Evolutionary conservation across 2,888 invertebrate genomes (phyloP), one percentile per base, ranked within the genome.

Genomic region (Folsomia manolachei): DNA sequence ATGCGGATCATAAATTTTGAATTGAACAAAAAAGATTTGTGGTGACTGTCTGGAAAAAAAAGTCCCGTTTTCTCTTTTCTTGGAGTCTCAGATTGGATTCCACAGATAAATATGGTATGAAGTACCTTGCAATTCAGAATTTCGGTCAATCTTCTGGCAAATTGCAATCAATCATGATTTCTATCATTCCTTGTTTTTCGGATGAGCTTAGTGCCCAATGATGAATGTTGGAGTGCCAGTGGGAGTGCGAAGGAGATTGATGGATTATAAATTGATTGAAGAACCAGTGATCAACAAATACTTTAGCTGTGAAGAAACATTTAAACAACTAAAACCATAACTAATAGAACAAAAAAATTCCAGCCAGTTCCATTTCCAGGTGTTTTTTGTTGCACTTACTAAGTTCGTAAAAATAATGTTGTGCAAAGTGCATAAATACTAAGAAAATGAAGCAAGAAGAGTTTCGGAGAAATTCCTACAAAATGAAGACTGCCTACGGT

Each of bases 401-500:
- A 56, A 56, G n/a, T 19, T 19, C 11, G 19, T 56, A 19, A 56
- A 7, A 56, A 19, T 4, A 56, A 56, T 56, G 11, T 4, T 56
- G 7, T 39, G 39, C 39, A 39, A n/a, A n/a, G n/a, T n/a, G n/a
- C n/a, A n/a, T n/a, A n/a, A n/a, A n/a, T n/a, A n/a, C n/a, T n/a
- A n/a, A n/a, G n/a, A n/a, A n/a, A n/a, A n/a, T n/a, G n/a, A n/a
- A n/a, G n/a, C n/a, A n/a, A n/a, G n/a, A n/a, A n/a, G n/a, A n/a
- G n/a, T n/a, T n/a, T 39, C 39, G 14, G 39, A 39, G 14, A 39
- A 39, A 14, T 14, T 9, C 39, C 4, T 9, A 4, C 25, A 66
- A 52, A n/a, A 67, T 67, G 67, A 67, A 67, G 67, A 67, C 67
- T 11, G 67, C 67, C 1, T 67, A 56, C 27, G 67, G 67, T 24